phyloP scores from a whole-genome alignment of 2,888 invertebrate genomes.

The Cheilosia grossa region DNA sequence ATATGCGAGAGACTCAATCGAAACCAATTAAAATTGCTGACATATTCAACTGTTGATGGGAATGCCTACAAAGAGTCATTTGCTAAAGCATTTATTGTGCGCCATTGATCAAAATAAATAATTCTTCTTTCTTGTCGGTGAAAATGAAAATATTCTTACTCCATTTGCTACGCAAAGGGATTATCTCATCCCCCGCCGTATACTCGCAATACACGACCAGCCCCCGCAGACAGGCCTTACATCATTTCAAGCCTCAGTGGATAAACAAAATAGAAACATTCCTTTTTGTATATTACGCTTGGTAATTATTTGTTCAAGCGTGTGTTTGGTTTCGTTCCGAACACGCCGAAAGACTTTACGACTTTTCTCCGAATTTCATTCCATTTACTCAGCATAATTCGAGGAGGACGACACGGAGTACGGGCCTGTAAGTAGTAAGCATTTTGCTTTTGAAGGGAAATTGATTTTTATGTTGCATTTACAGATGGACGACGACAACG shows the following conservation, averaged over 20 bases:
- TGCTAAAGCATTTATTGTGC: conserved; percentile 41
- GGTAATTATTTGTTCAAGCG: conserved; percentile 68
- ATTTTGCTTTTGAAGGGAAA: conserved; percentile 6
- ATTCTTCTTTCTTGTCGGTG: conserved; percentile 15
- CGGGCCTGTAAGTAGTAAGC: conserved; percentile 14
- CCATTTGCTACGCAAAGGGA: conserved; percentile 59
- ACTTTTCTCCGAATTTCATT: conserved; percentile 32
- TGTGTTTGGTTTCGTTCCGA: conserved; percentile 36
- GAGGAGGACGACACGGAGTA: neutral
- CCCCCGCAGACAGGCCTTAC: conserved; percentile 34
- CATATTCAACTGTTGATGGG: conserved; percentile 38
- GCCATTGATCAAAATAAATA: conserved; percentile 58
- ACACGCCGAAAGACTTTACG: conserved; percentile 46
- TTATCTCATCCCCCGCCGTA: conserved; percentile 33
- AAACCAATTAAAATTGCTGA: conserved; percentile 54
- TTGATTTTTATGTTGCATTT: conserved; percentile 45
- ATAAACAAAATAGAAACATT: conserved; percentile 67
- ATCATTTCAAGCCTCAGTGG: conserved; percentile 70
- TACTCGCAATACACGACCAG: neutral
- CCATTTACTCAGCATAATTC: conserved; percentile 55
- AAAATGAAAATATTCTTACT: conserved; percentile 34
- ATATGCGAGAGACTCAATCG: neutral
- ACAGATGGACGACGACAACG: conserved; percentile 6
- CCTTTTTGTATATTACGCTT: conserved; percentile 63
- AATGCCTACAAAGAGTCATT: neutral